Base-by-base conservation (phyloP, 2,797 vertebrate genomes). In the Hypotaenidia philippensis region DNA sequence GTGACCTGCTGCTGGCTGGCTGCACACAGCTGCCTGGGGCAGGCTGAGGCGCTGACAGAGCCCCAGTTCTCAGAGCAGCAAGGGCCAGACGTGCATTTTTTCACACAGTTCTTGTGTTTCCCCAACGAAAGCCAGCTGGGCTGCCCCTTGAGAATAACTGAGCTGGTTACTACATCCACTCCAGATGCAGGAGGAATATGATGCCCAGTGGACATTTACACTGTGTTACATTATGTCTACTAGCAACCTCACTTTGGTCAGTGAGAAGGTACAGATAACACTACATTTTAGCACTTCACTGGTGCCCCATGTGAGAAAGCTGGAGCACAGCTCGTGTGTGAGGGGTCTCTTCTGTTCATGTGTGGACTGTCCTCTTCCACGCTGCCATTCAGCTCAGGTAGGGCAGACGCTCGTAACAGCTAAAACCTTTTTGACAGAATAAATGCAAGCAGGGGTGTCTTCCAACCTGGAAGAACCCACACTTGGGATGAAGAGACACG, bases 21-120 rank as follows among this genome's bases (percentile, higher is more conserved):
- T 36, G 49, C 1, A 1, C 0, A 1, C 25, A 53, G 61, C 27
- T 1, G 1, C 52, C 26, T 0, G 0, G 26, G 13, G 29, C 12
- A 15, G 79, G 52, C 59, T 72, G 59, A 82, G 44, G 12, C 1
- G 1, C 23, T 32, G 59, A 31, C 36, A 66, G n/a, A 82, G 49
- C 7, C 1, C 1, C 7, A 70, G 20, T 27, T 45, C 72, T 55
- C 34, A 34, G 80, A 45, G 65, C 34, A 90, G 64, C 8, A 47
- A 96, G 53, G 23, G 41, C 52, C 40, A 80, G 65, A 56, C 4
- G 4, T 5, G 15, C 40, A 25, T 63, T 92, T 87, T 71, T 64
- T 53, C 70, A 82, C 68, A 89, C 80, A 86, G 70, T 80, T 93
- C 76, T 16, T 91, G 81, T 34, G 36, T 56, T 71, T 93, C 82